Evolutionary conservation across 2,888 invertebrate genomes (phyloP), one percentile per base, ranked within the genome.

Genomic region (Abrostola triplasia): DNA sequence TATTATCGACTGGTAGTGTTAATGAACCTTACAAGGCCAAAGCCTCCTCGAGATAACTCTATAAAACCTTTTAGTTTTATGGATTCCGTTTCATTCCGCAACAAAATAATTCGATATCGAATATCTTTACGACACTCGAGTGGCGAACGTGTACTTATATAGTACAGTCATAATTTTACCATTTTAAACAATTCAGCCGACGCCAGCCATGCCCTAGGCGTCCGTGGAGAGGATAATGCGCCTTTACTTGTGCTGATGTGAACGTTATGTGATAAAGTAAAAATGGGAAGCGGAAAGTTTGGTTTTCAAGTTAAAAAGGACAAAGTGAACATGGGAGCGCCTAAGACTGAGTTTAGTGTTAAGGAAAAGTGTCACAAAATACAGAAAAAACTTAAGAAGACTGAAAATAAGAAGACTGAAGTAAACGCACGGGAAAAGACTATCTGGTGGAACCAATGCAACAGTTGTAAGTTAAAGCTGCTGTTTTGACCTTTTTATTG

Each of bases 361-460:
- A 94, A 93, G 86, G 92, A 94, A 72, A 93, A 91, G 86, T 93
- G 88, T 84, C 85, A 87, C 58, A 92, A 93, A 83, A 88, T 93
- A 86, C 92, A 93, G 84, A 94, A 92, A 83, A 94, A 94, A 90
- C 84, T 93, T 55, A 91, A 92, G 86, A 94, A 93, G 93, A 94
- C 93, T 92, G 94, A 94, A 73, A 91, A 90, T 82, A 87, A 90
- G 86, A 92, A 94, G 92, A 93, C 93, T 93, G 93, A 92, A 81
- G 82, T 71, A 54, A 82, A 85, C 44, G 80, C 84, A 62, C 90
- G 87, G 64, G 93, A 94, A 82, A 95, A 94, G 85, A 91, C 89
- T 38, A 94, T 95, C 75, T 95, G 95, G 95, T 95, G 95, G 95
- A 93, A 94, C 69, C 93, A 94, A 80, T 93, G 94, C 84, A 92